Evolutionary conservation across 2,797 vertebrate genomes (phyloP).

Genomic region (Microctenopoma steveboyesi): DNA sequence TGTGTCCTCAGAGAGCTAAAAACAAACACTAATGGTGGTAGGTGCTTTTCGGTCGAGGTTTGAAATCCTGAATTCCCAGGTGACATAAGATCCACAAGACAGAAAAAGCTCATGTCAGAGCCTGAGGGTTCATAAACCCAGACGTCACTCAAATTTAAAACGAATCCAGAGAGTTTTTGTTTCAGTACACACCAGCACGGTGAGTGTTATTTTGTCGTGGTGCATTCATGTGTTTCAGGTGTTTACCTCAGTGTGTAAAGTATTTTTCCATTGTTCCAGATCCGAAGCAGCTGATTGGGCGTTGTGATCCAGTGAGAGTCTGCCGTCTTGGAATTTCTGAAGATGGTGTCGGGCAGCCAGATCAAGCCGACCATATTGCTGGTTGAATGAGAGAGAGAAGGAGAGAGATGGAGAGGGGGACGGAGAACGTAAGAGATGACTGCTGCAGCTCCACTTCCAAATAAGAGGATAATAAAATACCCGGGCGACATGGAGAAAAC

Average conservation of each 20-base stretch:
- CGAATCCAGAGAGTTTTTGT: background rate
- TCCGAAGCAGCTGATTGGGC: constrained; percentile 93
- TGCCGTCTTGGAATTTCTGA: constrained; percentile 93
- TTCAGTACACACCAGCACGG: constrained; percentile 4
- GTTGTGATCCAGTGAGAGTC: constrained; percentile 96
- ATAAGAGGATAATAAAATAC: constrained; percentile 57
- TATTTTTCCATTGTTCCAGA: constrained; percentile 94
- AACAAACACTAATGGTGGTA: constrained; percentile 23
- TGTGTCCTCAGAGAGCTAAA: constrained; percentile 6
- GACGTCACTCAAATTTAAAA: constrained; percentile 42
- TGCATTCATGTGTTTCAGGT: background rate
- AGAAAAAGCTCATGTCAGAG: constrained; percentile 42
- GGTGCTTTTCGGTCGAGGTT: constrained; percentile 15
- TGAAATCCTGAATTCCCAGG: constrained; percentile 28
- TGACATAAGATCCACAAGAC: constrained; percentile 42
- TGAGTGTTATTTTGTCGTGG: too few relatives aligned
- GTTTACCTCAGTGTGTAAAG: constrained; percentile 91
- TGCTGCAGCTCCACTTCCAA: constrained; percentile 23
- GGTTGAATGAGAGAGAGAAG: constrained; percentile 16
- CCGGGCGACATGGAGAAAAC: constrained; percentile 28
- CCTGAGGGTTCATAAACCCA: constrained; percentile 42
- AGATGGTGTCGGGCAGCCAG: constrained; percentile 95
- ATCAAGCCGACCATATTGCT: constrained; percentile 97
- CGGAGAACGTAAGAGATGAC: constrained; percentile 14
- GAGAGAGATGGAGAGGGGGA: background rate